phyloP scores from a whole-genome alignment of 1,140 invertebrate species.

The Pseudobourletiella spinata region DNA sequence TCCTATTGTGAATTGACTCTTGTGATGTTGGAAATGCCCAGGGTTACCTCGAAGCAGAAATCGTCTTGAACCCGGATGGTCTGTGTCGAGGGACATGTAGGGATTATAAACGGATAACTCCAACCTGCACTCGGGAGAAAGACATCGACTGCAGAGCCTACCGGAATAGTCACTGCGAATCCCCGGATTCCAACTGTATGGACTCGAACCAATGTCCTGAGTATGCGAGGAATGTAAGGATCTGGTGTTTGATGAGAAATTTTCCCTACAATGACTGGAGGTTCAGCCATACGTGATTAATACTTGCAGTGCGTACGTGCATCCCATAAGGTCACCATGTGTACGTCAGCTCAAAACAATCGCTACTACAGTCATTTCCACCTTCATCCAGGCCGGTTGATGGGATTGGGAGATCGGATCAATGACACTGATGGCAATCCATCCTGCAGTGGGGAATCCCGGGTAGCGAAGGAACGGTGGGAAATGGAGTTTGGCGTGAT shows the following conservation, averaged over 20 bases:
- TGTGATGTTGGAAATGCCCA: conserved; percentile 6
- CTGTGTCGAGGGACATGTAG: conserved; percentile 7
- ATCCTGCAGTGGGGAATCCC: background rate
- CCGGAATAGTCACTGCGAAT: conserved; percentile 1
- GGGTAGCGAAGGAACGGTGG: conserved; percentile 9
- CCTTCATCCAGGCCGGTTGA: background rate
- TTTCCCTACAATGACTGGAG: too few species aligned
- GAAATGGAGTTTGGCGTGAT: conserved; percentile 19
- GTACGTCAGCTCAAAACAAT: background rate
- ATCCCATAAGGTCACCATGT: conserved; percentile 3
- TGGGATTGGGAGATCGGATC: background rate
- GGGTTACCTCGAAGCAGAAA: conserved; percentile 20
- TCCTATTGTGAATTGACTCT: background rate
- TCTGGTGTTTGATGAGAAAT: too few species aligned
- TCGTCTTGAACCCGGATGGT: conserved; percentile 2
- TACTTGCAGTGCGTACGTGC: conserved; percentile 12
- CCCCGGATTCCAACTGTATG: conserved; percentile 8
- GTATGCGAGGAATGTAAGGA: conserved; percentile 7
- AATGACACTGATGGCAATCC: too few species aligned
- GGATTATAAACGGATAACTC: conserved; percentile 5
- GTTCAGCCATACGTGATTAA: too few species aligned
- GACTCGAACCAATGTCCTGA: conserved; percentile 1
- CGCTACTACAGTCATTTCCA: conserved; percentile 4
- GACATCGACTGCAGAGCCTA: background rate
- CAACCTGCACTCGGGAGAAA: background rate